These are phyloP conservation scores for Xenopus tropicalis DNA, from an alignment of 2,113 vertebrate genomes.

Conservation along the genomic window DNA sequence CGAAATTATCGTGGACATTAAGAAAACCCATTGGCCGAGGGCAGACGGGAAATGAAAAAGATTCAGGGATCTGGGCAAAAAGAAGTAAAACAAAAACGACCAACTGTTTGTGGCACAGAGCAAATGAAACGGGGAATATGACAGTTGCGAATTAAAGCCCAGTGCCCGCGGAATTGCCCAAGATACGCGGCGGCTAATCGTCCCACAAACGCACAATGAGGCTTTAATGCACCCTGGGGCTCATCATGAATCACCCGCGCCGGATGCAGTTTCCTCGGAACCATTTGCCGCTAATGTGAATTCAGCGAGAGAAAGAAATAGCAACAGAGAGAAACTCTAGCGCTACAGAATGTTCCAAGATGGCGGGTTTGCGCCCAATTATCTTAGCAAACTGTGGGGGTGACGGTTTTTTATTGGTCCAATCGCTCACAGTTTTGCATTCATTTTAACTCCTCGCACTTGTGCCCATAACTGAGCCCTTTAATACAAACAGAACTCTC, in stretches of 20 bases:
- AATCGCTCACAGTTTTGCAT: no score
- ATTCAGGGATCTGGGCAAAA: no score
- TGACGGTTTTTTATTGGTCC: no score
- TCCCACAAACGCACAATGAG: slow-evolving; percentile 54
- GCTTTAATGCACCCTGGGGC: slow-evolving; percentile 46
- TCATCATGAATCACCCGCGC: slow-evolving; percentile 47
- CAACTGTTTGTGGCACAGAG: no score
- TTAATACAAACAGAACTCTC: no score
- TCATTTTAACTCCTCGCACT: no score
- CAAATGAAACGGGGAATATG: not conserved
- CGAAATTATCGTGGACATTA: no score
- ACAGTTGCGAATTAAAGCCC: slow-evolving; percentile 9
- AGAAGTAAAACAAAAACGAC: no score
- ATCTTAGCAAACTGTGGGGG: not conserved
- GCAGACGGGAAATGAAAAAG: no score
- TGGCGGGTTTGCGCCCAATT: not conserved
- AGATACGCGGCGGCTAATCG: slow-evolving; percentile 20
- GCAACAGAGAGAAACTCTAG: not conserved
- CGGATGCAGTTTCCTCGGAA: not conserved
- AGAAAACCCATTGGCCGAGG: no score
- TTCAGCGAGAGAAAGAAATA: slow-evolving; percentile 17
- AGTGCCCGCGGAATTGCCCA: not conserved
- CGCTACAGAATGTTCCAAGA: not conserved
- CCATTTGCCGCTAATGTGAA: slow-evolving; percentile 27
- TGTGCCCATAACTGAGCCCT: no score